Percentiles rank a stretch among this genome's conserved stretches.
Conservation (phyloP, 2,888 invertebrate species). For the Melieria omissa region DNA sequence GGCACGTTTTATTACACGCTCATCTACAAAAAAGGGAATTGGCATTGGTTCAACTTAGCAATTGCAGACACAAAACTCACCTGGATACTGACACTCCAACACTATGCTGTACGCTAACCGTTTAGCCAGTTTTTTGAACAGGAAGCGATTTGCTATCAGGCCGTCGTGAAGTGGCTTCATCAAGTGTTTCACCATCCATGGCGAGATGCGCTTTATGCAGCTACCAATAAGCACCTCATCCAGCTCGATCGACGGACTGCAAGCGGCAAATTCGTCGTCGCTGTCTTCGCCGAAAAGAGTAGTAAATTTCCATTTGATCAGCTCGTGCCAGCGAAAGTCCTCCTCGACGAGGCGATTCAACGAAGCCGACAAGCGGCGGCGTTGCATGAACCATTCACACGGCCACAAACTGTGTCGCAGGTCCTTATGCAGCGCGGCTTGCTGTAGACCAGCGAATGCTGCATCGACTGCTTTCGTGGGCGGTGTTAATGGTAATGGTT, state of each 20-base stretch:
- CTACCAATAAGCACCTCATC: slow-evolving; percentile 58
- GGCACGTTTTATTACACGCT: slow-evolving; percentile 52
- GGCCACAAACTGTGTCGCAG: slow-evolving; percentile 61
- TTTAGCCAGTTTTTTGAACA: slow-evolving; percentile 63
- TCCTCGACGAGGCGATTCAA: slow-evolving; percentile 55
- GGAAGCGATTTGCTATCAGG: slow-evolving; percentile 59
- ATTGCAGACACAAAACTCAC: slow-evolving; percentile 39
- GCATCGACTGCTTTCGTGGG: not conserved
- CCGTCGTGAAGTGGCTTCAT: slow-evolving; percentile 62
- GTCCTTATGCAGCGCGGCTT: slow-evolving; percentile 34
- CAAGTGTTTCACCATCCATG: slow-evolving; percentile 61
- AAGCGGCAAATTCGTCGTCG: slow-evolving; percentile 60
- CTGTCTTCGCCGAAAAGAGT: slow-evolving; percentile 62
- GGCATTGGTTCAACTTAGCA: not conserved
- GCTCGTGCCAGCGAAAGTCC: slow-evolving; percentile 59
- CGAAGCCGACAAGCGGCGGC: slow-evolving; percentile 51
- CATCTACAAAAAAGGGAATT: slow-evolving; percentile 45
- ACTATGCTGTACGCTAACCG: slow-evolving; percentile 56
- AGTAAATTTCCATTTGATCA: slow-evolving; percentile 53
- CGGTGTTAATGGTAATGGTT: not conserved
- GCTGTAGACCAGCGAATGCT: not conserved
- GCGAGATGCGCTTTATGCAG: slow-evolving; percentile 61
- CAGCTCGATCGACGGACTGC: slow-evolving; percentile 61
- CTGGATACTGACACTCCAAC: slow-evolving; percentile 59
- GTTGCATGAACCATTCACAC: slow-evolving; percentile 60